Base-by-base conservation (phyloP, 1,140 invertebrate genomes). In the Telenomus remus region DNA sequence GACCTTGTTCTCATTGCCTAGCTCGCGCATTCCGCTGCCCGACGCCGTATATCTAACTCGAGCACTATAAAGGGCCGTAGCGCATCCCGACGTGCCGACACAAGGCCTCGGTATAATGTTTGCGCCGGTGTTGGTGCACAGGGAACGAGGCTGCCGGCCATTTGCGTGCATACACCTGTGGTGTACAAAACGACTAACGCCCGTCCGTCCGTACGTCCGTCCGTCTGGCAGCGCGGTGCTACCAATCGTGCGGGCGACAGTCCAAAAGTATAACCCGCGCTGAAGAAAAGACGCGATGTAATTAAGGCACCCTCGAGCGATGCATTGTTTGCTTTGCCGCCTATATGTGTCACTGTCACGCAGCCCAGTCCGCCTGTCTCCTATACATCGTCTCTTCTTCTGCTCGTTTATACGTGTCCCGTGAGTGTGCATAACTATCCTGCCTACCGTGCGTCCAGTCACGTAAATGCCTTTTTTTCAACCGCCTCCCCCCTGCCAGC, bases 311-410 rank as follows among this genome's bases (percentile, higher is more conserved):
- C 78, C 80, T 80, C 76, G 78, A 82, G 79, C 77, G 71, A 69
- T 79, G 79, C 80, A 83, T 82, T 84, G 80, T 83, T 83, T 83
- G 81, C 79, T 74, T 79, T 76, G 79, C 80, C 81, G 81, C 81
- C 82, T 84, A 83, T 83, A 83, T 83, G 81, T 83, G 83, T 83
- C 83, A 84, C 81, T 83, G 83, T 83, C 83, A 81, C 80, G 79
- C 79, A 78, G 55, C 49, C 71, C 72, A 69, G 74, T 80, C 49
- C 57, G 76, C 74, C 74, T 80, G 77, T 81, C 79, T 71, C 61
- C 63, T 71, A 77, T 81, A 80, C 80, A 79, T 80, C 78, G 19
- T 6, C 73, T 76, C 78, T 72, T 71, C 76, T 75, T 71, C 68
- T 57, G 77, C 72, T 76, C 68, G 63, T 77, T 77, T 77, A 68